These are phyloP conservation scores for Agriopis aurantiaria DNA, from an alignment of 2,888 invertebrate genomes.

Conservation along the genomic window DNA sequence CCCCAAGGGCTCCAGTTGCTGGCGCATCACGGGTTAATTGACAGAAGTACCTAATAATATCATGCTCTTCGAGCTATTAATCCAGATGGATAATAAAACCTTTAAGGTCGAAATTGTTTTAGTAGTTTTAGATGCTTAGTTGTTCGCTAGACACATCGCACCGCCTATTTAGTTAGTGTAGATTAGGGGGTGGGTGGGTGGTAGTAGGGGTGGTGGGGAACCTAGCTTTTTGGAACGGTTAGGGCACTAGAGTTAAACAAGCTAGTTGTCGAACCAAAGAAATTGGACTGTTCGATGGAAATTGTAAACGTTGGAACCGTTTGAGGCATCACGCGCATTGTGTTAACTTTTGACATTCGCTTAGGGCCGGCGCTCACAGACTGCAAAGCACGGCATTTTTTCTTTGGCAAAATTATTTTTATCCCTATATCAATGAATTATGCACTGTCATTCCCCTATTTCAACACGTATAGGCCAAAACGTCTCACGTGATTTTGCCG, in stretches of 20 bases:
- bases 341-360: conserved; percentile 1
- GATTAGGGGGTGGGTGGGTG: conserved; percentile 40
- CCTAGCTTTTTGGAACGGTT: conserved; percentile 31
- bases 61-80: too few relatives aligned
- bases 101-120: neutral
- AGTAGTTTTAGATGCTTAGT: conserved; percentile 38
- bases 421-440: too few relatives aligned
- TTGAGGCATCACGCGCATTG: neutral
- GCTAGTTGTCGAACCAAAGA: conserved; percentile 46
- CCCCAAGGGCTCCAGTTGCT: too few relatives aligned
- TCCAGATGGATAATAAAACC: neutral
- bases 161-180: conserved; percentile 45
- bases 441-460: too few relatives aligned
- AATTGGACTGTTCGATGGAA: conserved; percentile 34
- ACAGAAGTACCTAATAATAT: too few relatives aligned
- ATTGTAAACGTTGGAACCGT: conserved; percentile 39
- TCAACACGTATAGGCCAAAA: too few relatives aligned
- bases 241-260: conserved; percentile 17
- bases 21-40: too few relatives aligned
- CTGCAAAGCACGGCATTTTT: too few relatives aligned
- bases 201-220: too few relatives aligned
- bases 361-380: too few relatives aligned
- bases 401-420: too few relatives aligned
- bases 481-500: too few relatives aligned
- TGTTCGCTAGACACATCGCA: conserved; percentile 39